Conservation (phyloP, 2,113 vertebrate species). For the Crotalus tigris region DNA sequence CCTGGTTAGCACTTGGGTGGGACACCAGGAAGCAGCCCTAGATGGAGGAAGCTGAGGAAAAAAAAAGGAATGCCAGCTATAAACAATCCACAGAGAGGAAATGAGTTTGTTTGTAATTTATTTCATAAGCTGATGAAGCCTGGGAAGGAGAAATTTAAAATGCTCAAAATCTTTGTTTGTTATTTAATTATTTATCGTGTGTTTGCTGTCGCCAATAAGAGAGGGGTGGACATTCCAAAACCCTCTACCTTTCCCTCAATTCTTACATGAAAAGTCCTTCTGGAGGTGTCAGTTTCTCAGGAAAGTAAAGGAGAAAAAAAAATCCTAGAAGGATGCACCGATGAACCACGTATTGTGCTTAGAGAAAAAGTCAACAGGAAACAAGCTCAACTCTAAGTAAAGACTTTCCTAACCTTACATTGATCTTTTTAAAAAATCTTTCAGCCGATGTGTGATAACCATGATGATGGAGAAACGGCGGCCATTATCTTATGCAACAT, state of each 20-base stretch:
- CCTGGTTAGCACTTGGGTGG: background rate
- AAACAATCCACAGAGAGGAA: background rate
- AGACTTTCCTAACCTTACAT: background rate
- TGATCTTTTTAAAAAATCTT: background rate
- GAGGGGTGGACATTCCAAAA: background rate
- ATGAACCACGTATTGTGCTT: background rate
- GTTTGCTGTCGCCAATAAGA: background rate
- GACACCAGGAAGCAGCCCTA: background rate
- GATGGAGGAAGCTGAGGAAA: background rate
- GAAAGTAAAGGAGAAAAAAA: background rate
- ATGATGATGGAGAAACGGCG: slow-evolving; percentile 96
- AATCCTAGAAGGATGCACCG: background rate
- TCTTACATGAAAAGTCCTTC: background rate
- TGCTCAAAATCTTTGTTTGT: background rate
- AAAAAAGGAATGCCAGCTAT: background rate
- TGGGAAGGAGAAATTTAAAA: background rate
- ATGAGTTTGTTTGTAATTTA: background rate
- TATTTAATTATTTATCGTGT: background rate
- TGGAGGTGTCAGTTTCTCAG: background rate
- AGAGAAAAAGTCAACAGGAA: background rate
- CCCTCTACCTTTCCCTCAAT: background rate
- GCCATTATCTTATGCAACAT: slow-evolving; percentile 96
- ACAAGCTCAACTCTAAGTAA: background rate
- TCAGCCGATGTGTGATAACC: slow-evolving; percentile 99
- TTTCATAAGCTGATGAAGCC: background rate